Evolutionary conservation across 1,140 invertebrate genomes (phyloP).

Genomic region (Philotrypesis tridentata): DNA sequence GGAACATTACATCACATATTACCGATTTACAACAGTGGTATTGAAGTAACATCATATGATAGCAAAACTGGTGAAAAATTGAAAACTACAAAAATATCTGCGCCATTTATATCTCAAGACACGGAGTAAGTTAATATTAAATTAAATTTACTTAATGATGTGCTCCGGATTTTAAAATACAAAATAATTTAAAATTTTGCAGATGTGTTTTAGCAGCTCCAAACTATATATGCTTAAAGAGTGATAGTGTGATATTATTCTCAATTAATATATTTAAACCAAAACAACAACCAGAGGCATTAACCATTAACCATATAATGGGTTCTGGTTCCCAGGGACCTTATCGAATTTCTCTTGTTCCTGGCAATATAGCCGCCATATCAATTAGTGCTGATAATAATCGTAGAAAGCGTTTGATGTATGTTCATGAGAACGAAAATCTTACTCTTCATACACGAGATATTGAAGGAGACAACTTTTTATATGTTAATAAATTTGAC

Average conservation of each 20-base stretch:
- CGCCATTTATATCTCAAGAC: conserved; percentile 78
- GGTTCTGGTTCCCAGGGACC: conserved; percentile 66
- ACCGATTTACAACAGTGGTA: conserved; percentile 78
- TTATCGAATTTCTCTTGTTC: conserved; percentile 61
- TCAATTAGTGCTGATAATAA: conserved; percentile 53
- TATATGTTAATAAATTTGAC: conserved; percentile 60
- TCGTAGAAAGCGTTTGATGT: conserved; percentile 51
- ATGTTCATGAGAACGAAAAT: conserved; percentile 51
- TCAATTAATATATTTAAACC: conserved; percentile 66
- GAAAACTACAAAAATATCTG: conserved; percentile 76
- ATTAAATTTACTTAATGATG: conserved; percentile 28
- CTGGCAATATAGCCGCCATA: conserved; percentile 59
- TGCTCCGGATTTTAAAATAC: conserved; percentile 31
- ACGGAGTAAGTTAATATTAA: conserved; percentile 68
- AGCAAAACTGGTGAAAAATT: conserved; percentile 79
- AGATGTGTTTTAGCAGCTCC: conserved; percentile 80
- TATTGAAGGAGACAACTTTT: conserved; percentile 54
- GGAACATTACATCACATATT: conserved; percentile 80
- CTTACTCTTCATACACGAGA: conserved; percentile 47
- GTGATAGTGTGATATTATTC: conserved; percentile 66
- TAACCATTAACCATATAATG: conserved; percentile 68
- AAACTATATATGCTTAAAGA: conserved; percentile 77
- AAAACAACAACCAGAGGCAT: conserved; percentile 59
- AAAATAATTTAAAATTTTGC: conserved; percentile 54
- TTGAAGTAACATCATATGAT: conserved; percentile 83